Conservation (phyloP, 1,140 invertebrate species). For the Meloidogyne exigua region DNA sequence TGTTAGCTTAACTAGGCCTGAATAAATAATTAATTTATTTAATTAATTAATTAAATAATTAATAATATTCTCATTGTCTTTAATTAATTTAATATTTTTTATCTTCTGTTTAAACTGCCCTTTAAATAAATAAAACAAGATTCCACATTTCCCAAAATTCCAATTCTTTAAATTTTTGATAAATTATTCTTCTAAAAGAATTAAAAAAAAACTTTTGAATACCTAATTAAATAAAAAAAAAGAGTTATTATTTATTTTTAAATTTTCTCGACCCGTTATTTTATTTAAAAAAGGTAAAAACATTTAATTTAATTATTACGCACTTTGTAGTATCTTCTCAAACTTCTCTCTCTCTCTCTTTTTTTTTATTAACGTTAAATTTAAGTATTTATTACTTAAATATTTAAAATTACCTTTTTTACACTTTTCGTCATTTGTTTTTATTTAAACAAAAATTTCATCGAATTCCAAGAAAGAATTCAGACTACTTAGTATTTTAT, state of each 20-base stretch:
- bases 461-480: constrained; percentile 2
- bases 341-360: no score
- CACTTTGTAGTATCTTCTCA: not conserved
- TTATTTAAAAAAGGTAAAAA: not conserved
- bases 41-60: no score
- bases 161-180: not conserved
- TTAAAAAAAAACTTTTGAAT: not conserved
- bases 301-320: constrained; percentile 5
- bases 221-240: not conserved
- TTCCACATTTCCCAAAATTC: not conserved
- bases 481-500: not conserved
- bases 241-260: not conserved
- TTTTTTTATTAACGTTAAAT: no score
- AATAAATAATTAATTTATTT: no score
- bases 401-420: not conserved
- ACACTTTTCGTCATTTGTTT: not conserved
- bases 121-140: not conserved
- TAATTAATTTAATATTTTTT: not conserved
- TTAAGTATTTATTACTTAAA: not conserved
- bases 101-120: not conserved
- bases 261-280: not conserved
- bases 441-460: constrained; percentile 1
- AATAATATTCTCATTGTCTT: no score
- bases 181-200: not conserved
- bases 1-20: no score